Evolutionary conservation across 2,888 invertebrate genomes (phyloP).

Genomic region (Trachelus iudaicus): DNA sequence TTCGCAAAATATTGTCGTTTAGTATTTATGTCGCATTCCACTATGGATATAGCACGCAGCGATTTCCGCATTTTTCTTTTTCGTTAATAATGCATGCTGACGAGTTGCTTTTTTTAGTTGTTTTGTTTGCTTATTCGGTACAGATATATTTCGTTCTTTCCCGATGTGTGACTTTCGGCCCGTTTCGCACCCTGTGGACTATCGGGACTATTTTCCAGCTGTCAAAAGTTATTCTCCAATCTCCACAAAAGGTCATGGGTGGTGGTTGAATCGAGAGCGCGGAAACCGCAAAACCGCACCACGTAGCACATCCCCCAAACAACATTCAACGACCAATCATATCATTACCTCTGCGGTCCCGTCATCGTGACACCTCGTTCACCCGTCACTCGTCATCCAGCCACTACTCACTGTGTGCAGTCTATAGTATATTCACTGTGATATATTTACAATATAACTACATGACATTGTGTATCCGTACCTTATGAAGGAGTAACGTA

Average conservation of each 20-base stretch:
- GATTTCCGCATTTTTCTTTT: not conserved
- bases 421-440: not conserved
- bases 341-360: conserved; percentile 63
- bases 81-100: not conserved
- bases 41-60: not conserved
- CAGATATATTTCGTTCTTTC: not conserved
- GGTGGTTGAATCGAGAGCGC: conserved; percentile 19
- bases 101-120: not conserved
- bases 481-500: not conserved
- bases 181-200: not conserved
- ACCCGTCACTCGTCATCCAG: conserved; percentile 59
- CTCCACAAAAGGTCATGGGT: not conserved
- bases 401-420: not conserved
- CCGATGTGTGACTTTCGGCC: not conserved
- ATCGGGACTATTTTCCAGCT: not conserved
- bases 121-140: not conserved
- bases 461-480: not conserved
- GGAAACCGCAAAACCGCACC: conserved; percentile 64
- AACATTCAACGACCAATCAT: conserved; percentile 61
- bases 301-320: conserved; percentile 51
- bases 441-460: not conserved
- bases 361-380: conserved; percentile 62
- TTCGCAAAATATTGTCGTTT: not conserved
- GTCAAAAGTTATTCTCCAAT: not conserved
- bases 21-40: not conserved